Evolutionary conservation across 1,140 invertebrate species (phyloP), one percentile per base, ranked within the genome.

Genomic region (Epicauta chinensis): DNA sequence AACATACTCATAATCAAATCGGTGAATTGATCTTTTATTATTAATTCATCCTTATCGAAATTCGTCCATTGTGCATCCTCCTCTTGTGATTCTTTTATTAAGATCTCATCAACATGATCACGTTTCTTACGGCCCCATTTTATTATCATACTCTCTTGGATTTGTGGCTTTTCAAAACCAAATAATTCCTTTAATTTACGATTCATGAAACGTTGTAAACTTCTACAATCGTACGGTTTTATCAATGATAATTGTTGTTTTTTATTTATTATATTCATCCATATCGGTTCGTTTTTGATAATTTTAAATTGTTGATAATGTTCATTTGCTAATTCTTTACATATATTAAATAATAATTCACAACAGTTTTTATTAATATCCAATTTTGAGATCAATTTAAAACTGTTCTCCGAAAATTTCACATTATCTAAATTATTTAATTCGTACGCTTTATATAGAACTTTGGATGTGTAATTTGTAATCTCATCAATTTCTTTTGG

Each of bases 41-140:
- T 73, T 2, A 81, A 63, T 63, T 86, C 84, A 62, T 87, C 84
- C 14, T 79, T 72, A 61, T 84, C 80, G 62, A 83, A 87, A 60
- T 83, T 81, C 0, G 82, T 80, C 84, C 85, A 88, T 40, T 81
- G 75, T 3, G 77, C 70, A 66, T 88, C 85, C 61, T 87, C 84
- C 17, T 79, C 79, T 50, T 81, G 78, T 12, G 82, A 74, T 66
- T 87, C 85, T 35, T 78, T 68, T 2, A 85, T 78, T 29, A 88
- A 66, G 36, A 87, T 69, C 57, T 84, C 81, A 65, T 89, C 85
- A 0, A 89, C 84, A 50, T 80, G 74, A 60, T 89, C 84, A 30
- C 83, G 71, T 59, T 83, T 80, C 66, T 87, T 87, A 9, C 80
- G 71, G 45, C 81, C 79, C 76, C 81, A 83, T 59, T 79, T 75